Conservation (phyloP, 2,888 invertebrate genomes). For the Sphinx pinastri region DNA sequence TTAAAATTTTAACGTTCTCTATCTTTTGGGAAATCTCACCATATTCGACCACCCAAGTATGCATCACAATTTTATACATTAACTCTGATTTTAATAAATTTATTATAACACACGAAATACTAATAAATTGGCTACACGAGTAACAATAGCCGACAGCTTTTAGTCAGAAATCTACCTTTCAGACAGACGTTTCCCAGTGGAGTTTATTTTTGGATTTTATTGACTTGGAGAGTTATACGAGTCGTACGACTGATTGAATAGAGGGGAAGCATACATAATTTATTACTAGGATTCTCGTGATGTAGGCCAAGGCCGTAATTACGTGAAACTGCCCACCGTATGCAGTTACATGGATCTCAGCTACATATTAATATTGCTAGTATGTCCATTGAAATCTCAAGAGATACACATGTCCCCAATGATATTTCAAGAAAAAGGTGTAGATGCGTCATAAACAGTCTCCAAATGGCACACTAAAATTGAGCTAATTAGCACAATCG, state of each 20-base stretch:
- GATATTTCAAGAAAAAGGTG: too few species aligned
- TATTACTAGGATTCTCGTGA: slow-evolving; percentile 2
- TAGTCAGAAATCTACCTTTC: slow-evolving; percentile 5
- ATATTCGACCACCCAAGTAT: too few species aligned
- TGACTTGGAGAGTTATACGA: not conserved
- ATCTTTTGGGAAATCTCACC: too few species aligned
- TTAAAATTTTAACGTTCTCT: too few species aligned
- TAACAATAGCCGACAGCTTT: slow-evolving; percentile 5
- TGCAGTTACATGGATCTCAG: not conserved
- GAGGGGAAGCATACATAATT: slow-evolving; percentile 8
- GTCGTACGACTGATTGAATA: slow-evolving; percentile 21
- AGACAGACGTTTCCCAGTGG: slow-evolving; percentile 8
- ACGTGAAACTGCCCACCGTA: not conserved
- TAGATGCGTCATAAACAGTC: too few species aligned
- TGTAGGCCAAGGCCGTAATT: not conserved
- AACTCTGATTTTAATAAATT: not conserved
- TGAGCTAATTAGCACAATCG: too few species aligned
- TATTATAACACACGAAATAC: not conserved
- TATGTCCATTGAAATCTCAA: not conserved
- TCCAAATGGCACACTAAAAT: too few species aligned
- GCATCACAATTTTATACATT: too few species aligned
- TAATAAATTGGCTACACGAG: not conserved
- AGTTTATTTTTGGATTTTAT: slow-evolving; percentile 20
- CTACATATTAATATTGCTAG: not conserved
- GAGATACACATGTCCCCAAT: too few species aligned